Conservation (phyloP, 2,797 vertebrate species). For the Poecilia velifera region DNA sequence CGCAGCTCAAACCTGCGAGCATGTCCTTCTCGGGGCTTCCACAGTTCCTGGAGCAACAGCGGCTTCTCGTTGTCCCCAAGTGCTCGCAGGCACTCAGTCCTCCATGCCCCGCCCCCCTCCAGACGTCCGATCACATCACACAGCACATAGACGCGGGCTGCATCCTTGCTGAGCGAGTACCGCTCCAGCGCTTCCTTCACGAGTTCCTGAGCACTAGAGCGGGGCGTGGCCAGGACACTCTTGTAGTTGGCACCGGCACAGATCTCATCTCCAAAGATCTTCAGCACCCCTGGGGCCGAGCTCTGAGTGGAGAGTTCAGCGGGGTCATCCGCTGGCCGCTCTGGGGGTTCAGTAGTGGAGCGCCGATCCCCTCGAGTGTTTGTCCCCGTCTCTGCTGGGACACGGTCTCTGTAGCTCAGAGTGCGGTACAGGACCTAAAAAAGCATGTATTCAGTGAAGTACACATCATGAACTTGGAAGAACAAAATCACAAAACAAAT, state of each 20-base stretch:
- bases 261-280: slow-evolving; percentile 94
- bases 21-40: slow-evolving; percentile 93
- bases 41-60: slow-evolving; percentile 91
- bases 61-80: slow-evolving; percentile 93
- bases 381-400: slow-evolving; percentile 83
- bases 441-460: slow-evolving; percentile 6
- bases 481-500: background rate
- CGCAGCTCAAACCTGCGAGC: slow-evolving; percentile 92
- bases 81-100: slow-evolving; percentile 87
- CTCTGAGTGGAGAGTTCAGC: slow-evolving; percentile 94
- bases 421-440: slow-evolving; percentile 88
- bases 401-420: slow-evolving; percentile 90
- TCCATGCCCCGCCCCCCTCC: slow-evolving; percentile 86
- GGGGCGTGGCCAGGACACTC: slow-evolving; percentile 91
- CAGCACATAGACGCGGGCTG: slow-evolving; percentile 84
- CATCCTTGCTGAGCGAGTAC: slow-evolving; percentile 88
- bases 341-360: slow-evolving; percentile 75
- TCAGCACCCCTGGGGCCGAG: slow-evolving; percentile 91
- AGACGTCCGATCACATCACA: slow-evolving; percentile 92
- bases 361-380: slow-evolving; percentile 87
- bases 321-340: slow-evolving; percentile 85
- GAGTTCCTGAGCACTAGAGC: slow-evolving; percentile 89
- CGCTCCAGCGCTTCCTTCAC: slow-evolving; percentile 94
- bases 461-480: background rate
- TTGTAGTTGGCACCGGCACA: slow-evolving; percentile 94